These are phyloP conservation scores for Campylomormyrus tamandua DNA, from an alignment of 2,113 vertebrate genomes.

Conservation along the genomic window DNA sequence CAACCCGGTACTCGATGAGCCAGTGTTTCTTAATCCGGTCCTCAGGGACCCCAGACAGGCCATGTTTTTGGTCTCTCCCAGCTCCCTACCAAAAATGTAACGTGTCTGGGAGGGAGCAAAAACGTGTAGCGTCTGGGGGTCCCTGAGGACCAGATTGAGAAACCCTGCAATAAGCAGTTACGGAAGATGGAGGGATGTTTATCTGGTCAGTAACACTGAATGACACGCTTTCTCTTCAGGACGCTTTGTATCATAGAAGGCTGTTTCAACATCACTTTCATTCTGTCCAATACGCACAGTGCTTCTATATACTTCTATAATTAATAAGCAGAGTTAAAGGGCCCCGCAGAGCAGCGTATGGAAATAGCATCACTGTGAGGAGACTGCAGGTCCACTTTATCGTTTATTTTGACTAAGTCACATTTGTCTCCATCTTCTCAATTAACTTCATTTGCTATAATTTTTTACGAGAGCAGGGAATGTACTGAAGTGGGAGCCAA, in stretches of 20 bases:
- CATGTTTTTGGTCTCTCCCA: neutral
- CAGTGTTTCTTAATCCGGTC: neutral
- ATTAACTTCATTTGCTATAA: neutral
- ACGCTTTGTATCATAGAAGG: neutral
- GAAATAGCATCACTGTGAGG: no score
- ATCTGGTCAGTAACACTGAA: neutral
- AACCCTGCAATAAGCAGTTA: neutral
- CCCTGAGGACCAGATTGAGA: neutral
- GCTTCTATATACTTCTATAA: neutral
- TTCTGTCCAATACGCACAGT: neutral
- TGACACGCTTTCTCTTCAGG: neutral
- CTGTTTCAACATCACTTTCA: neutral
- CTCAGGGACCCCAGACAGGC: neutral
- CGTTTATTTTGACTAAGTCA: neutral
- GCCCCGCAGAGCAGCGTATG: neutral
- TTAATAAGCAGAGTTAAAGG: neutral
- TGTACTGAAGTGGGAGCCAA: neutral
- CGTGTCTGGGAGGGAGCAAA: neutral
- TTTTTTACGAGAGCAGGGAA: neutral
- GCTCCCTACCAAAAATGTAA: neutral
- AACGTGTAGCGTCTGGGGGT: neutral
- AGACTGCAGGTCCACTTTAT: neutral
- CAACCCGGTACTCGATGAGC: neutral
- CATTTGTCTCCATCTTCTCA: constrained; percentile 1
- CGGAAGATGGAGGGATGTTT: neutral